Conservation (phyloP, 2,797 vertebrate species). For the Furcifer pardalis region DNA sequence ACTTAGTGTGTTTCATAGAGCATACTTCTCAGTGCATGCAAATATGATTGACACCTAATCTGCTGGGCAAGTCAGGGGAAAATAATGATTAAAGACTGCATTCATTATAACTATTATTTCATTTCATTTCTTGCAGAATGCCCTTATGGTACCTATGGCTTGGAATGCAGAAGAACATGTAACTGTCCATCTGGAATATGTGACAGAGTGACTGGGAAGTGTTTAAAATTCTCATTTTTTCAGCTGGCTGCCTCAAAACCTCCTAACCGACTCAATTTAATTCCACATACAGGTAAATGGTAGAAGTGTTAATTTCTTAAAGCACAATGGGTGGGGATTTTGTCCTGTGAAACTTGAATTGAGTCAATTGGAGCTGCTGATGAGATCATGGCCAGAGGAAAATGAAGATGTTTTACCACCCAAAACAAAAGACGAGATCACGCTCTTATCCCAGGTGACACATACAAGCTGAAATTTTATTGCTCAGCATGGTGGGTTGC, state of each 20-base stretch:
- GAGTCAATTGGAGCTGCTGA: background rate
- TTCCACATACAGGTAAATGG: conserved; percentile 81
- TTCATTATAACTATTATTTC: background rate
- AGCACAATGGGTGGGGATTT: background rate
- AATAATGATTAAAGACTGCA: background rate
- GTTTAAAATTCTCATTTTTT: conserved; percentile 90
- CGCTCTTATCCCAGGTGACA: background rate
- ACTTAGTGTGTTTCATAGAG: background rate
- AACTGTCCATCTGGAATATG: conserved; percentile 90
- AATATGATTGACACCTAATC: background rate
- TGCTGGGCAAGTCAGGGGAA: background rate
- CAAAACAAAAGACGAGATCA: background rate
- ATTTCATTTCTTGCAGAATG: conserved; percentile 83
- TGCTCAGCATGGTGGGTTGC: no score
- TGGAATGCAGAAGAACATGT: conserved; percentile 92
- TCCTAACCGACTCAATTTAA: conserved; percentile 76
- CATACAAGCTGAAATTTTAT: no score
- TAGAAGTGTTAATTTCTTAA: background rate
- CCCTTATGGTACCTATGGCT: conserved; percentile 89
- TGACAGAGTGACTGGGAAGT: conserved; percentile 91
- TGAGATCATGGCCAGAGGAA: background rate
- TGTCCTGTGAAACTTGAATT: background rate
- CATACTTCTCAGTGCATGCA: background rate
- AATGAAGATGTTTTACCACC: background rate
- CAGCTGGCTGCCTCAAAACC: conserved; percentile 78